Evolutionary conservation across 53 echinoderm and acorn worm genomes (phyloP).

Genomic region (Henricia sp.): DNA sequence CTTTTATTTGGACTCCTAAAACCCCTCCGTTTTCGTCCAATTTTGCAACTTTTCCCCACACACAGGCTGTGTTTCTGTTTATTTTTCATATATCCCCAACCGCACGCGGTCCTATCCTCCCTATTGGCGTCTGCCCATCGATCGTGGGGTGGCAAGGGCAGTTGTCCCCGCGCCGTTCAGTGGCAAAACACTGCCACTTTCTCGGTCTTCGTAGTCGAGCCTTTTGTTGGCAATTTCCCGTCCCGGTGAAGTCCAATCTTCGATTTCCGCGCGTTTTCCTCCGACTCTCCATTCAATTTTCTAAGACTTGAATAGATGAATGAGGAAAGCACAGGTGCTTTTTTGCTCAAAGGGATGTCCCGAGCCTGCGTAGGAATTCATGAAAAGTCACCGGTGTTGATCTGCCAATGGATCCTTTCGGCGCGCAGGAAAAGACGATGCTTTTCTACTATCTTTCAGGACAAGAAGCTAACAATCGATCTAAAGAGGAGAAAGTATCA

Average conservation of each 20-base stretch:
- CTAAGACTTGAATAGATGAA: conserved; percentile 12
- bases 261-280: conserved; percentile 47
- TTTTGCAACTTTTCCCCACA: conserved; percentile 23
- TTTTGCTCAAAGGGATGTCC: not conserved
- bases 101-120: conserved; percentile 7
- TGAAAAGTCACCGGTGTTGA: not conserved
- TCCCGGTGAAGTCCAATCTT: conserved; percentile 30
- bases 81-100: conserved; percentile 54
- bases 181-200: conserved; percentile 65
- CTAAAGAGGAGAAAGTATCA: conserved; percentile 33
- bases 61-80: conserved; percentile 50
- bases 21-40: conserved; percentile 45
- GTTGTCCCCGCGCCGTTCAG: conserved; percentile 56
- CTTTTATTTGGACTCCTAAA: conserved; percentile 46
- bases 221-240: conserved; percentile 64
- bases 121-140: conserved; percentile 20
- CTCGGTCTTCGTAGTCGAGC: conserved; percentile 56
- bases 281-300: conserved; percentile 21
- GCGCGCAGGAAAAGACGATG: conserved; percentile 33
- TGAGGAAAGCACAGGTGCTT: conserved; percentile 24
- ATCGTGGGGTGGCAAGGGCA: conserved; percentile 34
- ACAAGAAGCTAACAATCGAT: conserved; percentile 39
- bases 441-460: conserved; percentile 31
- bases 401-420: conserved; percentile 24
- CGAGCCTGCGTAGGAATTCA: conserved; percentile 41